A percentile compares a stretch with the other conserved stretches of the same genome.
Evolutionary conservation across 2,113 vertebrate genomes (phyloP).

Genomic region (Heterochromis multidens): DNA sequence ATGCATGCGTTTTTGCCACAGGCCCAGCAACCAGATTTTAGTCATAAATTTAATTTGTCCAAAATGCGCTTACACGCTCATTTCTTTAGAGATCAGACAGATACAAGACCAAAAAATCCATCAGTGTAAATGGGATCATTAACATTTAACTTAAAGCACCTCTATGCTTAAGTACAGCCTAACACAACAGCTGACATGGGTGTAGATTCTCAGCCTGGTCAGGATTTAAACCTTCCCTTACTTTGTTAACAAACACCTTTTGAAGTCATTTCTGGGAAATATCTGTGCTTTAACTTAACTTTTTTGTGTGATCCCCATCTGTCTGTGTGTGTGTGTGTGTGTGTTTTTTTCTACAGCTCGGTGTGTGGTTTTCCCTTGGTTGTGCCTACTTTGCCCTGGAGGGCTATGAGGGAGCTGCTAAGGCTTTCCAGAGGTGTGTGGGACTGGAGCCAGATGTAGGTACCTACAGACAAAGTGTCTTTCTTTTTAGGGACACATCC

Average conservation of each 20-base stretch:
- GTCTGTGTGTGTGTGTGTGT: background rate
- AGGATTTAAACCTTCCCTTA: background rate
- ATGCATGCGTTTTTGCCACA: background rate
- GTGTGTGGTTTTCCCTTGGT: slow-evolving; percentile 97
- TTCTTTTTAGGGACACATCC: background rate
- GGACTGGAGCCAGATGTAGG: slow-evolving; percentile 93
- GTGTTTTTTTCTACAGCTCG: slow-evolving; percentile 74
- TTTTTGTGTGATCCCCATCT: background rate
- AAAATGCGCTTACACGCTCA: background rate
- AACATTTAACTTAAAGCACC: background rate
- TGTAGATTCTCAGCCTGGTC: background rate
- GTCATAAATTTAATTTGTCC: background rate
- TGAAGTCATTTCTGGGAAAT: background rate
- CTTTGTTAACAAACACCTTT: too few species aligned
- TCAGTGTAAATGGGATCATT: background rate
- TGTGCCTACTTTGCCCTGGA: slow-evolving; percentile 91
- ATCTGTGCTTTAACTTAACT: background rate
- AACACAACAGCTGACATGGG: background rate
- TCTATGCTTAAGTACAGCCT: background rate
- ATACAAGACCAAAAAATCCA: background rate
- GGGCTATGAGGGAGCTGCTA: slow-evolving; percentile 88
- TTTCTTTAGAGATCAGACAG: background rate
- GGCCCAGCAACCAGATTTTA: background rate
- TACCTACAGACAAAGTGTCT: background rate
- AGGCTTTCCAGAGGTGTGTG: slow-evolving; percentile 92